Evolutionary conservation across 2,113 vertebrate species (phyloP).

Genomic region (Pseudopipra pipra): DNA sequence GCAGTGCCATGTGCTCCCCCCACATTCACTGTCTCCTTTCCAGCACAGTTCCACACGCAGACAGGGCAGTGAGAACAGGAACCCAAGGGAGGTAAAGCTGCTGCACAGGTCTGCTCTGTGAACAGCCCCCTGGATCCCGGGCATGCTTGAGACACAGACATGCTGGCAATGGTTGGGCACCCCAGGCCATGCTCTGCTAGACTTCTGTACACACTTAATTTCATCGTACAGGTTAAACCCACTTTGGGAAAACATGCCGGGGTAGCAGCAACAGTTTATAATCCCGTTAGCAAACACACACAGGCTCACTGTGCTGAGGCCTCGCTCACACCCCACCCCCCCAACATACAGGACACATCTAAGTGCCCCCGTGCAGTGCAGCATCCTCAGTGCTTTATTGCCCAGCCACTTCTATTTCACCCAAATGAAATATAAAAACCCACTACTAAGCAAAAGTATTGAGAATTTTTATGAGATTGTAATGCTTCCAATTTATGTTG

Average conservation of each 20-base stretch:
- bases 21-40: background rate
- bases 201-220: background rate
- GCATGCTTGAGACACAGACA: background rate
- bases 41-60: background rate
- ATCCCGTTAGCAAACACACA: accelerated
- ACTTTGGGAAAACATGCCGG: background rate
- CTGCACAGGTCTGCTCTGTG: background rate
- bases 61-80: background rate
- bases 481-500: slow-evolving; percentile 29
- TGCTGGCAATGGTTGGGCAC: accelerated
- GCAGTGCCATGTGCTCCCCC: background rate
- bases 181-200: background rate
- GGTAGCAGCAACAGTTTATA: background rate
- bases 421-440: slow-evolving; percentile 46
- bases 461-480: slow-evolving; percentile 42
- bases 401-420: slow-evolving; percentile 5
- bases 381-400: background rate
- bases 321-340: background rate
- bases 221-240: background rate
- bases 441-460: slow-evolving; percentile 42
- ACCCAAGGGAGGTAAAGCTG: background rate
- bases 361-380: background rate
- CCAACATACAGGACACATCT: accelerated
- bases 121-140: background rate
- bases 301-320: accelerated